phyloP scores from a whole-genome alignment of 2,113 vertebrate species.

The Gulo gulo region DNA sequence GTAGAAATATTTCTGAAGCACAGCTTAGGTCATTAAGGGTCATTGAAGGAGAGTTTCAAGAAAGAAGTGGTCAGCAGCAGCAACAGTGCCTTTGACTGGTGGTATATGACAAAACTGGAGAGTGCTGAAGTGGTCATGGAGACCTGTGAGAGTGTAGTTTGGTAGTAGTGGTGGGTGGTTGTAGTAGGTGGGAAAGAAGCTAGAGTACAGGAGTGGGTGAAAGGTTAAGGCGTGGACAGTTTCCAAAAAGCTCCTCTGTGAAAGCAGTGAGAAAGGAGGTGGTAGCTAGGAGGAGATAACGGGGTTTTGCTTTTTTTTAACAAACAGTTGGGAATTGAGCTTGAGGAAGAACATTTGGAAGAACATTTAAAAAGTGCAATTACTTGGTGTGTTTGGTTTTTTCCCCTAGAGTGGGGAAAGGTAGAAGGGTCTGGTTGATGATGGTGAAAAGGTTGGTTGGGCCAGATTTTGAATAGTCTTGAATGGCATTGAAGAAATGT shows the following conservation, averaged over 20 bases:
- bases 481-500: conserved; percentile 13
- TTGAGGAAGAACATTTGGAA: not conserved
- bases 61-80: not conserved
- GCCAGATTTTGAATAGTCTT: not conserved
- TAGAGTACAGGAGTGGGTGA: not conserved
- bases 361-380: not conserved
- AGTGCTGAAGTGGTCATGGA: not conserved
- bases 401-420: not conserved
- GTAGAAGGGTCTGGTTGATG: not conserved
- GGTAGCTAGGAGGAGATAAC: not conserved
- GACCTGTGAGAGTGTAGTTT: not conserved
- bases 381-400: not conserved
- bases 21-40: not conserved
- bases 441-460: not conserved
- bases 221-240: not conserved
- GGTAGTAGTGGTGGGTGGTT: not conserved
- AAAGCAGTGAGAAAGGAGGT: not conserved
- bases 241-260: not conserved
- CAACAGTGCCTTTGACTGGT: not conserved
- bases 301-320: not conserved
- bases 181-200: not conserved
- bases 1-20: conserved; percentile 16
- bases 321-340: not conserved
- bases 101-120: not conserved
- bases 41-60: not conserved